Percentiles rank a stretch among this genome's conserved stretches.
Evolutionary conservation across 2,113 vertebrate genomes (phyloP).

Genomic region (Kryptolebias marmoratus): DNA sequence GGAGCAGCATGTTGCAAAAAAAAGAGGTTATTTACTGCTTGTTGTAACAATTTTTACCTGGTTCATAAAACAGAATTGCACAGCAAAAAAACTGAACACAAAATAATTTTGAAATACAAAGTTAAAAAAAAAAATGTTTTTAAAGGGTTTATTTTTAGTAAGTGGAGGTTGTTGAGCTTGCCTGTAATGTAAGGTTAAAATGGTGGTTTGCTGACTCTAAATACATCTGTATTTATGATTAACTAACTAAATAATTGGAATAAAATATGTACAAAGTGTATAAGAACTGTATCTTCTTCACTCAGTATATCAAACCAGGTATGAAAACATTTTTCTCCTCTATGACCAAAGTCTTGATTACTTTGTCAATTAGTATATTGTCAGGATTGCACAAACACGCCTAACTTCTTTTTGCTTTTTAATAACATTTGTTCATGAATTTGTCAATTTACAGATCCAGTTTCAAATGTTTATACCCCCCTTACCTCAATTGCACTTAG

Average conservation of each 20-base stretch:
- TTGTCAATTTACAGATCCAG: background rate
- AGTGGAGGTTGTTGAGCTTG: background rate
- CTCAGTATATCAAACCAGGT: background rate
- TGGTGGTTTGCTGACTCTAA: background rate
- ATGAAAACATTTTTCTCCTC: background rate
- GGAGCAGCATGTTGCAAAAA: no score
- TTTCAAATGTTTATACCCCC: background rate
- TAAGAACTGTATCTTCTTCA: background rate
- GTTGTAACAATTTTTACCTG: background rate
- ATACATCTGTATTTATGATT: background rate
- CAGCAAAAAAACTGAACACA: no score
- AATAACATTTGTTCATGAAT: background rate
- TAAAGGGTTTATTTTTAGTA: background rate
- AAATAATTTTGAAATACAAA: no score
- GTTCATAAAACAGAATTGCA: background rate
- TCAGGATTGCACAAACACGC: background rate
- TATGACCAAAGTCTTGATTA: background rate
- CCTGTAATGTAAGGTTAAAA: no score
- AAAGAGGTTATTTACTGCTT: no score
- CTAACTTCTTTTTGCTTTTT: background rate
- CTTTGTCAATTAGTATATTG: background rate
- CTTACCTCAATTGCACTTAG: slow-evolving; percentile 76
- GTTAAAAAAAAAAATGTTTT: no score
- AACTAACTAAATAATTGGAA: background rate
- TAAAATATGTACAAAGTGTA: background rate